Base-by-base conservation (phyloP, 2,797 vertebrate genomes). In the Sciurus vulgaris region DNA sequence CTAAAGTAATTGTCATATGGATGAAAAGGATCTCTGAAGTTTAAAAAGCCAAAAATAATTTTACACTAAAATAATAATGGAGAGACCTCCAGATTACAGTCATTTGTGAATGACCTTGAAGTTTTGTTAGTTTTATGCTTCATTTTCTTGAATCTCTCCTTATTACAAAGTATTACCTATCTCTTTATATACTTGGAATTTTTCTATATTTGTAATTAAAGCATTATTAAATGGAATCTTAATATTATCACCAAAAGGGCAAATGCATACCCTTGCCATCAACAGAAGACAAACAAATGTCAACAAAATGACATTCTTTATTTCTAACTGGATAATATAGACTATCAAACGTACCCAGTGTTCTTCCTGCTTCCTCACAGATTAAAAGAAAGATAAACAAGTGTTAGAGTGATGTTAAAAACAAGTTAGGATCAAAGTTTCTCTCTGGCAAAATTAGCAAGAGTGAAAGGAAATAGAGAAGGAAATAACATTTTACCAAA, bases 391-490 rank as follows among this genome's bases (percentile, higher is more conserved):
- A 93, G 17, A 72, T 82, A 74, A 41, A n/a, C 22, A 83, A 61
- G 33, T 35, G 24, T 78, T 85, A 73, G 24, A 9, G 8, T 51
- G 56, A 91, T 79, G 35, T 79, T 92, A 70, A 74, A 95, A 93
- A 65, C 22, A 93, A 88, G 3, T 61, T 91, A 93, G 13, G 61
- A 79, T 1, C 5, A 78, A 88, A 61, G 10, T 69, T 5, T 78
- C 33, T 86, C 30, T 15, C 89, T 91, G 38, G 94, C 76, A 93
- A 95, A 91, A 70, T 30, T 47, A 86, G 44, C 90, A 89, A 77
- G 7, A 54, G 2, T 79, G 10, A 85, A 82, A 94, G 20, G 7
- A 70, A 84, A 89, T 76, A 14, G 1, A 20, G 65, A 74, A 87
- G 8, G 3, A 44, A 96, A 65, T 89, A 78, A 86, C 14, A 44